Base-by-base conservation (phyloP, 2,797 vertebrate species). In the Trematomus bernacchii region DNA sequence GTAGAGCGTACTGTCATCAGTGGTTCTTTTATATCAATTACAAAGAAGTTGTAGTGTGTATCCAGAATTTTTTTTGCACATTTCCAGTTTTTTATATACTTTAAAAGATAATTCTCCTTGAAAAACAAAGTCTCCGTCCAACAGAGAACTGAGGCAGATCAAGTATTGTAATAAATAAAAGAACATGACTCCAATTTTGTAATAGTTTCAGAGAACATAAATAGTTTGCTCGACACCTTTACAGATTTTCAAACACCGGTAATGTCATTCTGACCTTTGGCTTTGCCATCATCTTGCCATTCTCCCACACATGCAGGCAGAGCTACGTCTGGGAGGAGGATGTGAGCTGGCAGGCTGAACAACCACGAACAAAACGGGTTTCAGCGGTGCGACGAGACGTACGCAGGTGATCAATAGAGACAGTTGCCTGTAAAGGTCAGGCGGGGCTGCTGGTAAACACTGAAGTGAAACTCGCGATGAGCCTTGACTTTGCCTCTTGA, bases 401-500 rank as follows among this genome's bases (percentile, higher is more conserved):
- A 42, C 13, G 50, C 59, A 47, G 55, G 48, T 86, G 80, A 93
- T 91, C 91, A 87, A 89, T 90, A 84, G 75, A 77, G 82, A 91
- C 91, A 90, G 85, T 84, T 76, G 77, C 74, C 71, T 79, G 84
- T 66, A 89, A 89, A 92, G 85, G 87, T 89, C 85, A 91, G 63
- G 33, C 9, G 9, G 51, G 76, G 65, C 79, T 84, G 73, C 74
- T 82, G 60, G 82, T 85, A 84, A 89, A 91, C 83, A 84, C 73
- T 60, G 62, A 78, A 85, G 77, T 77, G 60, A 75, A 81, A 85
- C 71, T 85, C 60, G 82, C 76, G 76, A 83, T 71, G 75, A 84
- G 67, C 44, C 63, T 62, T 21, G 71, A 82, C 82, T 89, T 75
- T 80, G 70, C 66, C 48, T 71, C 80, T 82, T 72, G 80, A 86